Evolutionary conservation across 2,888 invertebrate species (phyloP), one percentile per base, ranked within the genome.

Genomic region (Augochlorella aurata): DNA sequence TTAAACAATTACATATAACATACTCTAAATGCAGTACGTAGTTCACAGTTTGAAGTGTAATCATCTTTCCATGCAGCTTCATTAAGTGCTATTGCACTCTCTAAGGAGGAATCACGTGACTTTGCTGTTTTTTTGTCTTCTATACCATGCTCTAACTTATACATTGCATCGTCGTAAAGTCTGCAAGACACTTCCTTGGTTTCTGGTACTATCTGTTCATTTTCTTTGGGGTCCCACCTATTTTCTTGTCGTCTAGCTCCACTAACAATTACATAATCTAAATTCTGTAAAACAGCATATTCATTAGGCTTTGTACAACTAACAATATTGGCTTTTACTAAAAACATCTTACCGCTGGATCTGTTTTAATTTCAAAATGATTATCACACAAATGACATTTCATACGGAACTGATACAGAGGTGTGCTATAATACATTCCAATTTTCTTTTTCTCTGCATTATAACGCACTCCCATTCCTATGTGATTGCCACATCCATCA

Each of bases 381-480:
- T 99, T 99, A 92, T 98, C 97, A 93, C 99, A 99, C 8, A 99
- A 94, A 93, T 99, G 99, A 92, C 99, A 99, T 92, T 99, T 99
- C 99, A 99, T 99, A 75, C 98, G 96, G 92, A 99, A 99, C 94
- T 99, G 98, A 93, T 98, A 99, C 2, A 99, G 96, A 0, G 99
- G 99, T 0, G 99, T 99, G 1, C 97, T 97, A 92, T 99, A 99
- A 93, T 99, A 99, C 97, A 98, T 99, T 86, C 99, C 99, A 72
- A 98, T 95, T 94, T 98, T 98, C 0, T 95, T 97, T 94, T 98
- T 98, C 92, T 98, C 98, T 0, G 98, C 98, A 91, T 98, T 99
- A 93, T 99, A 99, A 71, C 99, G 95, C 0, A 99, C 99, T 0
- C 99, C 99, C 99, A 99, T 99, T 49, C 99, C 99, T 77, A 99